These are phyloP conservation scores for Lytechinus pictus DNA, from an alignment of 35 echinoderm and acorn worm genomes.

Conservation along the genomic window DNA sequence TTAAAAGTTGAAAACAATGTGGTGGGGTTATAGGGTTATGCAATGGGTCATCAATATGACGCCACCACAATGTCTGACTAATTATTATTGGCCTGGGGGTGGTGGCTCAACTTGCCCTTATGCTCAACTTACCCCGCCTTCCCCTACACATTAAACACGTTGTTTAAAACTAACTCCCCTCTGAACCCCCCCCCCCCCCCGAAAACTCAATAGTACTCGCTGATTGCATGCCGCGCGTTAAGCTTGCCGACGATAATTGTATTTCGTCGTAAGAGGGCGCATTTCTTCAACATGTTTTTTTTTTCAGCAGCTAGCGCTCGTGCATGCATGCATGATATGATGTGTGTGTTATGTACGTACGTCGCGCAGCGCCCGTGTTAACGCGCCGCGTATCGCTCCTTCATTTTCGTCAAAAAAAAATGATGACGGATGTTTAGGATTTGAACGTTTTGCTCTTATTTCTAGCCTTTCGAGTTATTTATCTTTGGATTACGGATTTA, in stretches of 20 bases:
- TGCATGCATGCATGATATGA: not conserved
- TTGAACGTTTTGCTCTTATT: not conserved
- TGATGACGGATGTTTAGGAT: not conserved
- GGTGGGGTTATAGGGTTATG: too few relatives aligned
- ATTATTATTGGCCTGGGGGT: too few relatives aligned
- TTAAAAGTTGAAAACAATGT: too few relatives aligned
- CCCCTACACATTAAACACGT: too few relatives aligned
- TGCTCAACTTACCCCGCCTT: too few relatives aligned
- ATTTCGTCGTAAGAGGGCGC: not conserved
- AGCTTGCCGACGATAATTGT: not conserved
- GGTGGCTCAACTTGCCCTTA: too few relatives aligned
- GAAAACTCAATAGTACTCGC: too few relatives aligned
- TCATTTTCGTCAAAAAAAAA: not conserved
- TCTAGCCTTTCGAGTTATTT: not conserved
- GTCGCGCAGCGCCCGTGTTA: not conserved
- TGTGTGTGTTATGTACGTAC: not conserved
- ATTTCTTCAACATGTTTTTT: not conserved
- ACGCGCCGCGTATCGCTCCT: not conserved
- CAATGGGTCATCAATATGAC: too few relatives aligned
- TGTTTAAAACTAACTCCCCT: too few relatives aligned
- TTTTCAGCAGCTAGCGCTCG: not conserved
- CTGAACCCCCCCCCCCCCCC: too few relatives aligned
- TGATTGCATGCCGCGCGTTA: not conserved
- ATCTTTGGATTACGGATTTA: not conserved
- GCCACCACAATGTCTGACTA: too few relatives aligned